Conservation (phyloP, 1,140 invertebrate species). For the Coelopa frigida region DNA sequence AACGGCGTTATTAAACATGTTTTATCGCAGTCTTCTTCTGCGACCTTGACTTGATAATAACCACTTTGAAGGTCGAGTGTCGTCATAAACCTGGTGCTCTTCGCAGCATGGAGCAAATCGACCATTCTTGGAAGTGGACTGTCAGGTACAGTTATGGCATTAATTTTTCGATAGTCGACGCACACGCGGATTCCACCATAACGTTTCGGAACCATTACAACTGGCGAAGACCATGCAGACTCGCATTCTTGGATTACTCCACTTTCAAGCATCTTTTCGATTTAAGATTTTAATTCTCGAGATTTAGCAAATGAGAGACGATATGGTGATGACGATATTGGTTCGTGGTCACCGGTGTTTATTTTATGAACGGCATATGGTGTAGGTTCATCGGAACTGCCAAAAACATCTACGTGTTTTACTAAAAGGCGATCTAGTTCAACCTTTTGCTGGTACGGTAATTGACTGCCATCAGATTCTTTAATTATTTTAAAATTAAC, state of each 20-base stretch:
- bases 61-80: constrained; percentile 39
- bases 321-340: constrained; percentile 26
- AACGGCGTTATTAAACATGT: constrained; percentile 45
- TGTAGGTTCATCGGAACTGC: neutral
- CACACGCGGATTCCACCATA: constrained; percentile 31
- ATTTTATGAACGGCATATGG: constrained; percentile 6
- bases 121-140: constrained; percentile 32
- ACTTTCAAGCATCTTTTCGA: constrained; percentile 26
- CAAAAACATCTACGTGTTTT: neutral
- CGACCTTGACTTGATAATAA: constrained; percentile 39
- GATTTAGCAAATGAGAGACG: constrained; percentile 20
- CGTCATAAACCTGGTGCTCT: no score
- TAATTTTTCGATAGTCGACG: constrained; percentile 38
- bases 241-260: constrained; percentile 36
- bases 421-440: no score
- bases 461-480: no score
- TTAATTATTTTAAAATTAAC: no score
- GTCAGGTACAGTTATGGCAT: constrained; percentile 32
- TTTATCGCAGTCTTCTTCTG: constrained; percentile 24
- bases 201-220: constrained; percentile 40
- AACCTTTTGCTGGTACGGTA: no score
- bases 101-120: no score
- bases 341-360: constrained; percentile 14
- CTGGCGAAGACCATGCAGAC: constrained; percentile 37
- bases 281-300: constrained; percentile 15